phyloP scores from a whole-genome alignment of 2,797 vertebrate species.

The Hapalemur alaotrensis region DNA sequence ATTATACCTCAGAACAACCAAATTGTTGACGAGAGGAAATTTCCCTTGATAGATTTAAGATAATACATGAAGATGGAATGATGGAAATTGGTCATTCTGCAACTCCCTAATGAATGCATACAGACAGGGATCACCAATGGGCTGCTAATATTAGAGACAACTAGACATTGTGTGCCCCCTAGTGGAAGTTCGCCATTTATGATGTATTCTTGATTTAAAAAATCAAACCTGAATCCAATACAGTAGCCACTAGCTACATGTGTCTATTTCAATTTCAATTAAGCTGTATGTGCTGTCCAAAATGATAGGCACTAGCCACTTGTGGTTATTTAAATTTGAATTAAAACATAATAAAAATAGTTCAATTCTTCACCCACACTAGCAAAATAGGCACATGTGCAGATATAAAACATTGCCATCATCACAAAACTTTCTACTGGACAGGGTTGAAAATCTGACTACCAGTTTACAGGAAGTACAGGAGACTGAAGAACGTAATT shows the following conservation, averaged over 20 bases:
- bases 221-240: not conserved
- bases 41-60: not conserved
- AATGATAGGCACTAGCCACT: not conserved
- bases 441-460: not conserved
- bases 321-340: not conserved
- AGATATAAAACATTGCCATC: not conserved
- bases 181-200: not conserved
- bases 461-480: not conserved
- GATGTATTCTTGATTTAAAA: not conserved
- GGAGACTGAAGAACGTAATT: not conserved
- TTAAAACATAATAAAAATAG: slow-evolving; percentile 1
- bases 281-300: not conserved
- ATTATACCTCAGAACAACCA: not conserved
- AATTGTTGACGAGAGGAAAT: not conserved
- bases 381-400: not conserved
- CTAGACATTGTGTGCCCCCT: not conserved
- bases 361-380: not conserved
- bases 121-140: not conserved
- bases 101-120: not conserved
- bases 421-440: not conserved
- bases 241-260: not conserved
- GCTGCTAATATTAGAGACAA: not conserved
- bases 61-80: slow-evolving; percentile 32
- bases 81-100: not conserved
- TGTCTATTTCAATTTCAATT: not conserved